Conservation (phyloP, 2,113 vertebrate genomes). For the Rhynchopsitta pachyrhyncha region DNA sequence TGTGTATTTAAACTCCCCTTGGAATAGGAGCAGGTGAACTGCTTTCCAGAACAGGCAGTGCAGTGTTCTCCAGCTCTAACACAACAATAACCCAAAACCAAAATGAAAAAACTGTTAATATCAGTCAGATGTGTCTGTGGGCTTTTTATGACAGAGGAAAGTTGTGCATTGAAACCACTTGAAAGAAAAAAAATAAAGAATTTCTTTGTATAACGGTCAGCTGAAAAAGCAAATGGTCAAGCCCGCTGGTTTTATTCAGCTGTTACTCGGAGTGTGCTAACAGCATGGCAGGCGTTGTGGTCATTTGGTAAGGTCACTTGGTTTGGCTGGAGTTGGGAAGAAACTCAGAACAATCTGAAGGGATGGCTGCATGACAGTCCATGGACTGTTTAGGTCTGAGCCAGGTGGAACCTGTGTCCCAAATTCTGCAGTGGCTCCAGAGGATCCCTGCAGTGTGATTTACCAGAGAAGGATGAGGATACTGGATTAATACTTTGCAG, state of each 20-base stretch:
- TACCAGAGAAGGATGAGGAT: neutral
- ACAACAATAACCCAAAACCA: neutral
- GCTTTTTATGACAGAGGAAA: neutral
- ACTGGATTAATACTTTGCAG: neutral
- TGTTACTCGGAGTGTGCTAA: neutral
- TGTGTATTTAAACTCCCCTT: neutral
- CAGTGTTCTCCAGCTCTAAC: neutral
- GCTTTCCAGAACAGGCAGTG: neutral
- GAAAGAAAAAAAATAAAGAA: neutral
- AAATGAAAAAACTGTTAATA: neutral
- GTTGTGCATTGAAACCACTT: neutral
- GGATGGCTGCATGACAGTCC: neutral
- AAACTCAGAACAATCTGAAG: neutral
- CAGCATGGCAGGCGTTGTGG: neutral
- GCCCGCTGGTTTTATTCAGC: neutral
- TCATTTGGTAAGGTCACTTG: neutral
- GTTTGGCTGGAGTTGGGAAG: neutral
- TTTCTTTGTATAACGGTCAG: neutral
- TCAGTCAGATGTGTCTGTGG: neutral
- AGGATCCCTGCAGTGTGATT: neutral
- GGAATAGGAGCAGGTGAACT: neutral
- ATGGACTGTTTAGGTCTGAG: neutral
- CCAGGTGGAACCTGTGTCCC: neutral
- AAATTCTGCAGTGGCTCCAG: neutral
- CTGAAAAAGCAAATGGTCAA: constrained; percentile 31